Percentiles rank a stretch among this genome's conserved stretches.
phyloP scores from a whole-genome alignment of 2,888 invertebrate genomes.

The Dione vanillae region DNA sequence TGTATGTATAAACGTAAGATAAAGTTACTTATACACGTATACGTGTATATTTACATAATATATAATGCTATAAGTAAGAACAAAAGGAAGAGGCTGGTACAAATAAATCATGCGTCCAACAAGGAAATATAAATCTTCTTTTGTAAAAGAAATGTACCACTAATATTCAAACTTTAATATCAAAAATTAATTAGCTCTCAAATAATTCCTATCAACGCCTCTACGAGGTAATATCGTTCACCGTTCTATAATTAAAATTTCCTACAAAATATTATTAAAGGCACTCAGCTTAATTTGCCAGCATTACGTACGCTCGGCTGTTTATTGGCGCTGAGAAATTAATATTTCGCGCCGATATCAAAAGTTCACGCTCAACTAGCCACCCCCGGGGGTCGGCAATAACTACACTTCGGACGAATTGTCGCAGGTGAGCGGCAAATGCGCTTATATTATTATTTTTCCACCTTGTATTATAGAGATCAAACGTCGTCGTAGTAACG shows the following conservation, averaged over 20 bases:
- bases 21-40: too few species aligned
- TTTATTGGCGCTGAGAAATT: constrained; percentile 81
- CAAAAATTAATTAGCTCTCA: constrained; percentile 56
- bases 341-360: constrained; percentile 83
- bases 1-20: not conserved
- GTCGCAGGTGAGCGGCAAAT: constrained; percentile 77
- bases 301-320: constrained; percentile 76
- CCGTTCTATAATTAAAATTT: constrained; percentile 74
- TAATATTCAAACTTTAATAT: constrained; percentile 48
- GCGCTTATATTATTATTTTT: constrained; percentile 80
- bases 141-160: constrained; percentile 24
- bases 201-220: constrained; percentile 56
- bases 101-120: constrained; percentile 13
- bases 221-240: constrained; percentile 63
- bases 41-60: too few species aligned
- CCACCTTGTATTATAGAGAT: constrained; percentile 69
- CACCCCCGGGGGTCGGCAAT: constrained; percentile 73
- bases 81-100: not conserved
- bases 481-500: constrained; percentile 76
- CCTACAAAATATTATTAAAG: constrained; percentile 75
- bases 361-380: constrained; percentile 83
- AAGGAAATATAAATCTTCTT: constrained; percentile 20
- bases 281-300: constrained; percentile 80
- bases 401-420: constrained; percentile 74
- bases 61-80: not conserved